Percentiles rank a stretch among this genome's conserved stretches.
These are phyloP conservation scores for Micronisus gabar DNA, from an alignment of 2,113 vertebrate species.

Conservation along the genomic window DNA sequence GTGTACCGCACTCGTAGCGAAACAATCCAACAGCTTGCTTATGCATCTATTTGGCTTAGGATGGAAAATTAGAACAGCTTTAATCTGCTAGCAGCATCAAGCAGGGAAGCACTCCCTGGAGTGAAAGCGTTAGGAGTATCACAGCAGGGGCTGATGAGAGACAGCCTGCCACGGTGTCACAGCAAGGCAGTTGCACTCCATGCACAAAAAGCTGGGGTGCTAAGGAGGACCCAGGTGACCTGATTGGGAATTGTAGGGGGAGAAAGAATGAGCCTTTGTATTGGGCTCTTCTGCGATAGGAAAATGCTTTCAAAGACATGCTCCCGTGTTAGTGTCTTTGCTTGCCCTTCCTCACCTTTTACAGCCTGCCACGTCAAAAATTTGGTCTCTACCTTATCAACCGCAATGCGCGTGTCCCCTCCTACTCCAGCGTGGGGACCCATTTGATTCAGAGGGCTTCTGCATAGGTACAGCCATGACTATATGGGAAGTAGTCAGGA, in stretches of 20 bases:
- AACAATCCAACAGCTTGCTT: slow-evolving; percentile 78
- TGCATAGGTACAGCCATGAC: background rate
- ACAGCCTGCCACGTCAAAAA: background rate
- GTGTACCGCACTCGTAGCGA: background rate
- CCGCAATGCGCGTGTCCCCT: background rate
- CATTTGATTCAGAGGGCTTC: background rate
- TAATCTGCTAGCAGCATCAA: slow-evolving; percentile 74
- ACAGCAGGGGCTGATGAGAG: slow-evolving; percentile 60
- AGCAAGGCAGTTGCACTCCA: background rate
- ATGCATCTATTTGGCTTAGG: slow-evolving; percentile 79
- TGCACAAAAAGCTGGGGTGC: slow-evolving; percentile 7
- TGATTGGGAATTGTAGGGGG: background rate
- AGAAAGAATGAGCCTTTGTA: background rate
- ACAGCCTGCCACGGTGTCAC: slow-evolving; percentile 6
- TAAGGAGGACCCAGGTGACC: background rate
- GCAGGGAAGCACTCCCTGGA: slow-evolving; percentile 72
- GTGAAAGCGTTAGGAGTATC: slow-evolving; percentile 59
- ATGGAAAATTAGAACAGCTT: slow-evolving; percentile 78
- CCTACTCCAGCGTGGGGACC: fast-evolving
- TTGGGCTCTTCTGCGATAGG: background rate
- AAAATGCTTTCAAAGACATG: background rate
- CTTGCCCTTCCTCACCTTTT: background rate
- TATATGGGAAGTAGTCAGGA: background rate
- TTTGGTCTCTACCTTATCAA: background rate
- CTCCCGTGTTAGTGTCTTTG: background rate